Conservation (phyloP, 2,797 vertebrate species). For the Scyliorhinus canicula region DNA sequence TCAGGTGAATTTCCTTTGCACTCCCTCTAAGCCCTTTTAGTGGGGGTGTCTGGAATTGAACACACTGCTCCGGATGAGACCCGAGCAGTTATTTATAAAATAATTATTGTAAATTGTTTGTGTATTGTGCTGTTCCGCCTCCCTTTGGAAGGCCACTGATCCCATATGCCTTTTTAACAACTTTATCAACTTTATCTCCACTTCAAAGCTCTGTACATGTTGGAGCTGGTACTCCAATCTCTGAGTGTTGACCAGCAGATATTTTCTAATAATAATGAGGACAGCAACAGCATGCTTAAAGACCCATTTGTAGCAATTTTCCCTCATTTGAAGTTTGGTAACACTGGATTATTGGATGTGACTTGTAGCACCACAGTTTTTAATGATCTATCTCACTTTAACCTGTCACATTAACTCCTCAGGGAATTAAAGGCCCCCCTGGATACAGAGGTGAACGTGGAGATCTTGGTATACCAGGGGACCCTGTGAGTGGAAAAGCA, state of each 20-base stretch:
- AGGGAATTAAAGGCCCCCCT: slow-evolving; percentile 68
- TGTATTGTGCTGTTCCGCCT: not conserved
- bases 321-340: not conserved
- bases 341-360: not conserved
- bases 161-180: not conserved
- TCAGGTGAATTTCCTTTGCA: not conserved
- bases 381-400: not conserved
- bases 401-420: slow-evolving; percentile 32
- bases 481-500: slow-evolving; percentile 61
- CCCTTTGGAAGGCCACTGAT: not conserved
- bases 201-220: not conserved
- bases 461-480: slow-evolving; percentile 69
- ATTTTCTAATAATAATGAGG: not conserved
- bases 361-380: not conserved
- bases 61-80: not conserved
- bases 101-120: not conserved
- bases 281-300: not conserved
- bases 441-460: slow-evolving; percentile 64
- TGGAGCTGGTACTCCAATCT: not conserved
- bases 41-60: not conserved
- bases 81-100: not conserved
- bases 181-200: not conserved
- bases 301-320: no score
- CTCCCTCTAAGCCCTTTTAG: not conserved
- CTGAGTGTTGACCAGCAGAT: not conserved